Base-by-base conservation (phyloP, 2,113 vertebrate genomes). In the Quiscalus mexicanus region DNA sequence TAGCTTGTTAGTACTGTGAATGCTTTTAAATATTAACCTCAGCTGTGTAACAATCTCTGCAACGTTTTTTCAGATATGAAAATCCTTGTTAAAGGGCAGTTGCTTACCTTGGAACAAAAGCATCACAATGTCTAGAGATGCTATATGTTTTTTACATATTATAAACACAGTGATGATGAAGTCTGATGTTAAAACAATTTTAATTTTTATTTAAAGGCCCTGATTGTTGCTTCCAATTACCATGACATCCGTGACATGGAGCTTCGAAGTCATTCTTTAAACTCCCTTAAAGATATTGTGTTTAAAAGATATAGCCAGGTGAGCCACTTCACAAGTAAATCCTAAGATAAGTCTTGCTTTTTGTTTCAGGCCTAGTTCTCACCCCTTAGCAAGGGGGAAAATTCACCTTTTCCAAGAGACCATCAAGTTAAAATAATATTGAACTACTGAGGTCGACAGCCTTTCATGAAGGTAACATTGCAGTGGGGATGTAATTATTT, bases 251-350 rank as follows among this genome's bases (percentile, higher is more conserved):
- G 97, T 76, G 98, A 99, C 87, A 98, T 99, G 95, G 98, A 99
- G 84, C 98, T 99, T 88, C 98, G 98, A 97, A 98, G 99, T 74
- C 98, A 91, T 15, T 99, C 97, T 77, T 98, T 99, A 94, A 95
- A 98, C 76, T 99, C 99, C 44, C 98, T 99, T 75, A 98, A 98
- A 97, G 98, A 99, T 86, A 97, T 99, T 74, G 97, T 99, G 68
- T 98, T 99, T 97, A 98, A 97, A 88, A 98, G 98, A 42, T 99
- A 98, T 95, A 98, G 98, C 88, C 99, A 99, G 98, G 98, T 98
- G 87, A 97, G 98, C 53, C 39, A 17, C 33, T 94, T 70, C 25
- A 37, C 42, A 49, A 65, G 31, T 83, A 42, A 41, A 9, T 56
- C 71, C 74, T 67, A 86, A 94, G 63, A 64, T 42, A 68, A 87